A percentile compares a stretch with the other conserved stretches of the same genome.
These are phyloP conservation scores for Oncorhynchus masou DNA, from an alignment of 2,113 vertebrate genomes.

Conservation along the genomic window DNA sequence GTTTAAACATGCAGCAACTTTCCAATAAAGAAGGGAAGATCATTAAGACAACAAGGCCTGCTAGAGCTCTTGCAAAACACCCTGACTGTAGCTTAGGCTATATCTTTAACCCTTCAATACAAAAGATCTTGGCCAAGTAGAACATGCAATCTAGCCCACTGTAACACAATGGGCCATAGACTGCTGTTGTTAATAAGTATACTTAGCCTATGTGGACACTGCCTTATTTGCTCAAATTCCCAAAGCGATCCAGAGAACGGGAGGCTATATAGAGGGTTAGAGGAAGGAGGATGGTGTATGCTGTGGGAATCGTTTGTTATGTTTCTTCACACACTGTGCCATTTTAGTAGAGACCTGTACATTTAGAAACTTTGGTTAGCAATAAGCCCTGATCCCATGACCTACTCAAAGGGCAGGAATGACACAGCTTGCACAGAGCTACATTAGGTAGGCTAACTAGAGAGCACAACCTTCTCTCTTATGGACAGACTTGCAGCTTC, in stretches of 20 bases:
- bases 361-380: slow-evolving; percentile 54
- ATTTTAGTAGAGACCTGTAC: slow-evolving; percentile 57
- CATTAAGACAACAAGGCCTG: background rate
- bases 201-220: slow-evolving; percentile 46
- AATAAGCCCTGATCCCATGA: slow-evolving; percentile 50
- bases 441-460: slow-evolving; percentile 12
- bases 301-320: slow-evolving; percentile 65
- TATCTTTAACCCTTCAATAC: background rate
- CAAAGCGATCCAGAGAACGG: slow-evolving; percentile 36
- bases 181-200: background rate
- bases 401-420: slow-evolving; percentile 30
- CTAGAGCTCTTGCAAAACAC: background rate
- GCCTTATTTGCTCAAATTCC: slow-evolving; percentile 41
- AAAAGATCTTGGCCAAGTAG: background rate
- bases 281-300: slow-evolving; percentile 14
- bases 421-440: slow-evolving; percentile 32
- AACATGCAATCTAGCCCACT: background rate
- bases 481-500: background rate
- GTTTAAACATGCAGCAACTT: slow-evolving; percentile 6
- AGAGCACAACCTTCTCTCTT: background rate
- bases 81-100: background rate
- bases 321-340: slow-evolving; percentile 54
- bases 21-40: too few species aligned
- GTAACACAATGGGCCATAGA: background rate
- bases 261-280: slow-evolving; percentile 25